Evolutionary conservation across 64 coral and sea anemone genomes (phyloP).

Genomic region (Astreopora myriophthalma): DNA sequence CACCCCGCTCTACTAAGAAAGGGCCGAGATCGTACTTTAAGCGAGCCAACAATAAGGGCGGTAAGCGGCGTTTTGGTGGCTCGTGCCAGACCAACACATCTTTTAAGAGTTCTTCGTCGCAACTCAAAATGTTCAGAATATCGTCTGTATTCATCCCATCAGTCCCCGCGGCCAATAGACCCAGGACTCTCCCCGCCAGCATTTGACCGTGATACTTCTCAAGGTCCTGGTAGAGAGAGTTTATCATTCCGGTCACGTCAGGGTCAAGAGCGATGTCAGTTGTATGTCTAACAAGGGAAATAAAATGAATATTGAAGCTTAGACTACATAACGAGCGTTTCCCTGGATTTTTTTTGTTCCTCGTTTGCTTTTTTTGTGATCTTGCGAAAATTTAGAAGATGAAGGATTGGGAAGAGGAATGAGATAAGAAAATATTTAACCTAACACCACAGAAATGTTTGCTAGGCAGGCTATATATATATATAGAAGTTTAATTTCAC

Average conservation of each 20-base stretch:
- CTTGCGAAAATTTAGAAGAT: no score
- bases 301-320: background rate
- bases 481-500: no score
- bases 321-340: no score
- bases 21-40: constrained; percentile 45
- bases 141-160: constrained; percentile 64
- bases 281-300: background rate
- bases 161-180: constrained; percentile 16
- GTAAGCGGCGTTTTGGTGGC: constrained; percentile 56
- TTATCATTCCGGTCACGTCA: constrained; percentile 53
- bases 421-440: no score
- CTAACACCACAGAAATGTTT: no score
- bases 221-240: constrained; percentile 41
- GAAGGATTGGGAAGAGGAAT: no score
- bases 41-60: constrained; percentile 51
- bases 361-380: no score
- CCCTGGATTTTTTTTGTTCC: no score
- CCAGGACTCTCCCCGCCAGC: constrained; percentile 29
- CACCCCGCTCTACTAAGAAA: constrained; percentile 66
- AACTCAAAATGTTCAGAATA: constrained; percentile 58
- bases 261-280: constrained; percentile 20
- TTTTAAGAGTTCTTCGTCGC: constrained; percentile 39
- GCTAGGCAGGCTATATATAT: no score
- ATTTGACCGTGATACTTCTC: constrained; percentile 64
- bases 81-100: constrained; percentile 64